Evolutionary conservation across 2,797 vertebrate genomes (phyloP), one percentile per base, ranked within the genome.

Genomic region (Thalassophryne amazonica): DNA sequence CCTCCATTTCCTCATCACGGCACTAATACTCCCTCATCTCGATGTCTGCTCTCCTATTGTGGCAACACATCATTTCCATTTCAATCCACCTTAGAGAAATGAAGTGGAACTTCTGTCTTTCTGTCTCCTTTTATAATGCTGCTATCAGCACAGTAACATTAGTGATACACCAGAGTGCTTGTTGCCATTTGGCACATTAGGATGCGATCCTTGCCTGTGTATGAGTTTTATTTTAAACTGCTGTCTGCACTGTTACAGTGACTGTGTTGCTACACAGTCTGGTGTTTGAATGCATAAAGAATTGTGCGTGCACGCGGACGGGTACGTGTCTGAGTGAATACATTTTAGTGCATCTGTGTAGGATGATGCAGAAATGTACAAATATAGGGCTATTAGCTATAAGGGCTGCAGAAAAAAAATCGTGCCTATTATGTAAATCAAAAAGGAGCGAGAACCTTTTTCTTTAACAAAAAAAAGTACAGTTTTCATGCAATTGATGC

Each of bases 71-170:
- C 68, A 84, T 84, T 85, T 86, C 84, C 75, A 84, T 85, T 84
- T 75, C 85, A 86, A 83, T 86, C 84, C 84, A 86, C 82, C 82
- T n/a, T 80, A 66, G 67, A 83, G 77, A 88, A 88, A 88, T 86
- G 83, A 85, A 86, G 74, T 80, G 69, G 76, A 87, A 87, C 78
- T 65, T 53, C 47, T 45, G 31, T 31, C 59, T 52, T 59, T 55
- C 51, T 51, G 46, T 34, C 23, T 52, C 30, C 25, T 25, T 37
- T 51, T 52, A 78, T 64, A 79, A 69, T 80, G 69, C 70, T 80
- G 48, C 45, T 71, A 80, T 77, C 76, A 76, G 69, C 61, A 52
- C 30, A 23, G 39, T 55, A 52, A 79, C 65, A 78, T 84, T 81
- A 77, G 56, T 50, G 64, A 70, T 70, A 62, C 62, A 68, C 67